These are phyloP conservation scores for Hydra vulgaris DNA, from an alignment of 30 jellyfish, hydroid and myxozoan species.

Conservation along the genomic window DNA sequence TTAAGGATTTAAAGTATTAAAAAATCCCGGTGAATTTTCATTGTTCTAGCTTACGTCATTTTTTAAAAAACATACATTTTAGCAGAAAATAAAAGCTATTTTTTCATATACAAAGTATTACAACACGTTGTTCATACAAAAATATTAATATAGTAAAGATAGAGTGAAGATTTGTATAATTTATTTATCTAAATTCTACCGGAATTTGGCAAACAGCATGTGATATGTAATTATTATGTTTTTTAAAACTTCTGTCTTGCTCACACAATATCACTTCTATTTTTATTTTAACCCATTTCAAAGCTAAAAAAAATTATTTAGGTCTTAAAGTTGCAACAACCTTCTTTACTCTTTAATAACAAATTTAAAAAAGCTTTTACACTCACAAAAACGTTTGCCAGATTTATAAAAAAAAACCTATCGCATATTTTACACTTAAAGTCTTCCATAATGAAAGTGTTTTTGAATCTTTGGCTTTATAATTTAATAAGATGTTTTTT, in stretches of 20 bases:
- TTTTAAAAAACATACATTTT: not conserved
- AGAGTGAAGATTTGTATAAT: not conserved
- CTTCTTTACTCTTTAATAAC: too few species aligned
- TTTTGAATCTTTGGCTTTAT: not conserved
- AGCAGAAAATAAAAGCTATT: not conserved
- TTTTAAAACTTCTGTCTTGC: too few species aligned
- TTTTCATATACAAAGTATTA: not conserved
- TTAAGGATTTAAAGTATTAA: too few species aligned
- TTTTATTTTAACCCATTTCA: too few species aligned
- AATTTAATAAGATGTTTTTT: not conserved
- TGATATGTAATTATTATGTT: too few species aligned
- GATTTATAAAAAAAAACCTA: not conserved
- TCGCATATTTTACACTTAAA: not conserved
- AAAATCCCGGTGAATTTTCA: too few species aligned
- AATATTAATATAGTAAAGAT: too few species aligned
- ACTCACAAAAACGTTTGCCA: not conserved
- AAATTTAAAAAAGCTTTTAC: too few species aligned
- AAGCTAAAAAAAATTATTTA: too few species aligned
- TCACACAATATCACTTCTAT: too few species aligned
- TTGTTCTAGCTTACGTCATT: not conserved
- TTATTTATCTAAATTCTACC: not conserved
- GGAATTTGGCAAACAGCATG: not conserved
- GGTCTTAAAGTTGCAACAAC: too few species aligned
- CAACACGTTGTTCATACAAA: not conserved
- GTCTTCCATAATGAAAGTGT: not conserved